Conservation (phyloP, 2,113 vertebrate species). For the Motacilla tschutschensis region DNA sequence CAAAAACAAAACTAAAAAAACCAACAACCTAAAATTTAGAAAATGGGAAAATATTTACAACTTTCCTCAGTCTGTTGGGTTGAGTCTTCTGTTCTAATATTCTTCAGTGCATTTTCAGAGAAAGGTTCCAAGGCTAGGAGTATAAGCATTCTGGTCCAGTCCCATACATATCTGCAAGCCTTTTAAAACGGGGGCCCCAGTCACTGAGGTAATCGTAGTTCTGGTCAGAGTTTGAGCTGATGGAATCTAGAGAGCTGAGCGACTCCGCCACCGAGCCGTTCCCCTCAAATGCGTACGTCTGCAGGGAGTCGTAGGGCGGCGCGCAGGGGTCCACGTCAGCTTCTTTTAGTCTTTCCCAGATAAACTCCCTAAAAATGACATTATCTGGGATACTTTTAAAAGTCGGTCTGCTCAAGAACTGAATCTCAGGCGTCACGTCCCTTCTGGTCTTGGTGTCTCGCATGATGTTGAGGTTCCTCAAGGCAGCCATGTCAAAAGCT, state of each 20-base stretch:
- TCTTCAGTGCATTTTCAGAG: conserved; percentile 59
- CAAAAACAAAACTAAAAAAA: not conserved
- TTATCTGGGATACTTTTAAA: conserved; percentile 91
- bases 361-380: conserved; percentile 93
- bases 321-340: conserved; percentile 89
- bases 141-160: conserved; percentile 80
- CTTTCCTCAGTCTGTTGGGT: conserved; percentile 41
- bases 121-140: conserved; percentile 82
- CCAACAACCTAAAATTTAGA: conserved; percentile 36
- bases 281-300: conserved; percentile 94
- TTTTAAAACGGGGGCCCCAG: conserved; percentile 95
- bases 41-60: conserved; percentile 75
- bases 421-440: conserved; percentile 91
- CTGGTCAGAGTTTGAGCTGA: conserved; percentile 95
- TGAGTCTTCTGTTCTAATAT: conserved; percentile 40
- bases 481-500: conserved; percentile 93
- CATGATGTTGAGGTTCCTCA: conserved; percentile 91
- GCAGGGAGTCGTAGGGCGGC: conserved; percentile 92
- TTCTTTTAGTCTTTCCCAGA: conserved; percentile 94
- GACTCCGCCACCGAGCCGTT: conserved; percentile 91
- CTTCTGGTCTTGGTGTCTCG: conserved; percentile 84
- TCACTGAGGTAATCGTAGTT: conserved; percentile 96
- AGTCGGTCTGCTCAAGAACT: conserved; percentile 84
- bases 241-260: conserved; percentile 91
- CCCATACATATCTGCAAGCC: conserved; percentile 95